Evolutionary conservation across 2,888 invertebrate species (phyloP).

Genomic region (Rhingia campestris): DNA sequence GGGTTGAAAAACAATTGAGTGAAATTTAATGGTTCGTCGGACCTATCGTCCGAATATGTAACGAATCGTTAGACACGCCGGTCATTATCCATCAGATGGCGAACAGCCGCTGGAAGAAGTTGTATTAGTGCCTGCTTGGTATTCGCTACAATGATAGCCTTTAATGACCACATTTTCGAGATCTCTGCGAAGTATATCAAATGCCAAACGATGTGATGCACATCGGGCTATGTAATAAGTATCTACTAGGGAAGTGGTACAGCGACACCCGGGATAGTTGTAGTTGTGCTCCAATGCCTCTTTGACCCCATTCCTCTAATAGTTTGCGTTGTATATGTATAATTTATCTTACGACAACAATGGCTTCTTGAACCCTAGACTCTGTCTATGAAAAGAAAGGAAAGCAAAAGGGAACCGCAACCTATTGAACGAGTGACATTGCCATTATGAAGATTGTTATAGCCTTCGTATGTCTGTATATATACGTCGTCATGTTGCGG

Average conservation of each 20-base stretch:
- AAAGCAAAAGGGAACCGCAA: background rate
- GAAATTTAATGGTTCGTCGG: slow-evolving; percentile 38
- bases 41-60: slow-evolving; percentile 40
- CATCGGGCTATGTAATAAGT: background rate
- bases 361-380: slow-evolving; percentile 13
- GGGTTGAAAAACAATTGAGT: slow-evolving; percentile 37
- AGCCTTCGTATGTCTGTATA: background rate
- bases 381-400: background rate
- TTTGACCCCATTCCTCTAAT: slow-evolving; percentile 12
- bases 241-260: background rate
- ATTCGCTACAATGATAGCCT: slow-evolving; percentile 28
- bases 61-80: slow-evolving; percentile 47
- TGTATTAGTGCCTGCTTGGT: slow-evolving; percentile 1
- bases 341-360: slow-evolving; percentile 1
- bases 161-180: slow-evolving; percentile 39
- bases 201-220: slow-evolving; percentile 5
- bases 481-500: background rate
- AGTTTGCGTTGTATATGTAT: background rate
- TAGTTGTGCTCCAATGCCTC: background rate
- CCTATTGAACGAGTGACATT: slow-evolving; percentile 31
- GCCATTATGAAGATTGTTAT: slow-evolving; percentile 36
- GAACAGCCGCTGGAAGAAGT: slow-evolving; percentile 8
- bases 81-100: slow-evolving; percentile 55
- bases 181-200: background rate
- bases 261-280: background rate